Conservation (phyloP, 2,113 vertebrate genomes). For the Clinocottus analis region DNA sequence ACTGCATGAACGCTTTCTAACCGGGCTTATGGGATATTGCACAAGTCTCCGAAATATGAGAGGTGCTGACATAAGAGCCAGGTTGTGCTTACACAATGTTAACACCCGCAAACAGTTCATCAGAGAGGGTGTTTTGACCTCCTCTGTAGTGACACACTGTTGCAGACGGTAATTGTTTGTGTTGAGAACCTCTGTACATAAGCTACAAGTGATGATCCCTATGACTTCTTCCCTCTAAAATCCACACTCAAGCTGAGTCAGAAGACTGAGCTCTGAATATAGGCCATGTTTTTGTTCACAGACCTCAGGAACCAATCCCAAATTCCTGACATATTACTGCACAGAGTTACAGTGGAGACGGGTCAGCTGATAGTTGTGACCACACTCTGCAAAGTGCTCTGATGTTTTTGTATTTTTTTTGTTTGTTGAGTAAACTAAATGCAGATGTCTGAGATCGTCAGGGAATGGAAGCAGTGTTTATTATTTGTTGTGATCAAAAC, state of each 20-base stretch:
- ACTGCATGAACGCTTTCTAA: background rate
- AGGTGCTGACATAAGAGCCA: constrained; percentile 41
- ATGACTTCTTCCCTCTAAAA: constrained; percentile 63
- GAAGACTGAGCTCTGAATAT: constrained; percentile 42
- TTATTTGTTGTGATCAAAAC: background rate
- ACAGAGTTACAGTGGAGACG: constrained; percentile 50
- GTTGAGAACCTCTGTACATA: constrained; percentile 9
- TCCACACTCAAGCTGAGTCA: constrained; percentile 61
- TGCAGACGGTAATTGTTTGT: constrained; percentile 11
- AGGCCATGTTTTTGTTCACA: constrained; percentile 60
- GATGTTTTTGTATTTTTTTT: background rate
- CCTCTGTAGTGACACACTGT: constrained; percentile 29
- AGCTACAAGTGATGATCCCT: constrained; percentile 56
- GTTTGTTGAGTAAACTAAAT: too few relatives aligned
- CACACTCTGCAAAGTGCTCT: background rate
- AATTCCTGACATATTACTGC: constrained; percentile 67
- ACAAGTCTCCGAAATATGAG: constrained; percentile 39
- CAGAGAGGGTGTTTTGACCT: constrained; percentile 23
- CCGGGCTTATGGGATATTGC: background rate
- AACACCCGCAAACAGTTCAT: constrained; percentile 33
- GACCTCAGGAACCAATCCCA: constrained; percentile 46
- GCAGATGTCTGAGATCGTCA: background rate
- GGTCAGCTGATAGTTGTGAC: constrained; percentile 51
- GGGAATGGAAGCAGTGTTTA: background rate
- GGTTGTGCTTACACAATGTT: constrained; percentile 55